These are phyloP conservation scores for Oceanodroma leucorhoa DNA, from an alignment of 2,797 vertebrate species.

Conservation along the genomic window DNA sequence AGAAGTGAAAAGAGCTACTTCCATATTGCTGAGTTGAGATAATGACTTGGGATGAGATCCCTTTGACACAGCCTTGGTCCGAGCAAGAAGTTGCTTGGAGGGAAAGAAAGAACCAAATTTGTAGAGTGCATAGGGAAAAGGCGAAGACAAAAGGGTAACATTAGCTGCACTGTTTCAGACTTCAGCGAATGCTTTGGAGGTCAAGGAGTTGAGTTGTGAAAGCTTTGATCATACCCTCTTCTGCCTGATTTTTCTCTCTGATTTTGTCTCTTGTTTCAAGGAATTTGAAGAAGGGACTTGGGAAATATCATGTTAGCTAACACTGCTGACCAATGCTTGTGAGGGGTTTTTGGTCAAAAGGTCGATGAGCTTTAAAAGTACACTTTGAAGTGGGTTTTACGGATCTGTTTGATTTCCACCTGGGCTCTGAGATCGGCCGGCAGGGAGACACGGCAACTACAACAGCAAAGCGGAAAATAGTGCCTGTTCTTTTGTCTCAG, in stretches of 20 bases:
- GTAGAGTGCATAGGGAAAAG: neutral
- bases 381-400: neutral
- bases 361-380: neutral
- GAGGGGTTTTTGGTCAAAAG: accelerated
- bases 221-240: neutral
- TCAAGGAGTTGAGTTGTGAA: neutral
- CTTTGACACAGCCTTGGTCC: neutral
- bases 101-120: neutral
- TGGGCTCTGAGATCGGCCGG: neutral
- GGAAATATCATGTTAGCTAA: neutral
- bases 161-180: neutral
- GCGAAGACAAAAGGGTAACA: neutral
- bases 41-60: neutral
- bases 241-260: neutral
- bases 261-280: neutral
- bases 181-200: neutral
- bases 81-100: neutral
- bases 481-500: neutral
- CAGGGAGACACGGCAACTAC: accelerated
- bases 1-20: neutral
- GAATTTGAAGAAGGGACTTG: neutral
- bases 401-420: neutral
- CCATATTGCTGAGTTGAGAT: neutral
- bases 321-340: neutral
- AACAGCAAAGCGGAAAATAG: neutral